Evolutionary conservation across 2,797 vertebrate genomes (phyloP).

Genomic region (Sebastes minor): DNA sequence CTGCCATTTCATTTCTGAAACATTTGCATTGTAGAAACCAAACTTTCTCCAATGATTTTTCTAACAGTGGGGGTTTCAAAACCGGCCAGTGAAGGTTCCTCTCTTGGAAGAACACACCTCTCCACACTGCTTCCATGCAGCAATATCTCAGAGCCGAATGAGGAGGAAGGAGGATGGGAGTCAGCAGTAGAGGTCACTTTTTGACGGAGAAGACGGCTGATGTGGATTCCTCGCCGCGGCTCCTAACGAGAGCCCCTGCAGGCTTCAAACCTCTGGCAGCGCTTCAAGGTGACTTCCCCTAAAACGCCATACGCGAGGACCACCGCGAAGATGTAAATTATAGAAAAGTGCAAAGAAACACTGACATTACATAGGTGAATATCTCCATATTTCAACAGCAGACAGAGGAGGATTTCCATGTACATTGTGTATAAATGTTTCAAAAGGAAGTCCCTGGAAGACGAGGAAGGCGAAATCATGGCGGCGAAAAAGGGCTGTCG

Average conservation of each 20-base stretch:
- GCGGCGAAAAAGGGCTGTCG: not conserved
- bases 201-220: conserved; percentile 53
- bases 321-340: conserved; percentile 52
- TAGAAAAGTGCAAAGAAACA: conserved; percentile 26
- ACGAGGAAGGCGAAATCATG: conserved; percentile 18
- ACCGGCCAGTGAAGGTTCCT: not conserved
- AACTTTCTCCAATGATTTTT: not conserved
- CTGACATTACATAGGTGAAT: conserved; percentile 15
- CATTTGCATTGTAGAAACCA: not conserved
- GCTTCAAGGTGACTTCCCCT: conserved; percentile 58
- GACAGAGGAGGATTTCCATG: conserved; percentile 1
- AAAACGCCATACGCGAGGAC: conserved; percentile 25
- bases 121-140: not conserved
- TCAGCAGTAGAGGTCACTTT: conserved; percentile 43
- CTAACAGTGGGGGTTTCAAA: not conserved
- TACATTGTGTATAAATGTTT: conserved; percentile 38
- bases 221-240: conserved; percentile 38
- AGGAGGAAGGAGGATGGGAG: conserved; percentile 10
- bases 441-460: conserved; percentile 1
- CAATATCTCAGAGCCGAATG: conserved; percentile 3
- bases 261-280: conserved; percentile 41
- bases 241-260: conserved; percentile 59
- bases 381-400: conserved; percentile 11
- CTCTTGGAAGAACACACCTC: not conserved
- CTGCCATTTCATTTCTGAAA: not conserved